Base-by-base conservation (phyloP, 2,888 invertebrate genomes). In the Nomada flava region DNA sequence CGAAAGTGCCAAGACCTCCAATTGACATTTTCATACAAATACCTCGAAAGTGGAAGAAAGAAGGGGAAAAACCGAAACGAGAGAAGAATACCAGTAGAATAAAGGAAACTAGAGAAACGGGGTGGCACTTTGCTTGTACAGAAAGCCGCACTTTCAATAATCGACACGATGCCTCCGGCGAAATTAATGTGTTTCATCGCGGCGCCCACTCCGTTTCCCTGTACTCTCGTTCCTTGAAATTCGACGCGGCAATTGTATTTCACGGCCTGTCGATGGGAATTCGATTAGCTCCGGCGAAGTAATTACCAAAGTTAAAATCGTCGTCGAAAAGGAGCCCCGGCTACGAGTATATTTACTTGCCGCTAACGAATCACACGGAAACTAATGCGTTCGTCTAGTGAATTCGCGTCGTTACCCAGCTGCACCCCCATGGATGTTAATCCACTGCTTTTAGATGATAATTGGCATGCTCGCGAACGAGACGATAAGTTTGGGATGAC, bases 111-210 rank as follows among this genome's bases (percentile, higher is more conserved):
- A 47, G 47, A 63, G 65, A 76, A 75, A 82, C 76, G 55, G 62
- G 62, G 75, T 63, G 55, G 77, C 72, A 82, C 67, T 85, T 79
- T 76, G 63, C 44, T 26, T 23, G 73, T 26, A 68, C 74, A 64
- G 74, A 80, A 69, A 50, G 65, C 65, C 11, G 74, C 75, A 52
- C 74, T 79, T 73, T 79, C 86, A 63, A 85, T 85, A 85, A 85
- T 82, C 86, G 82, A 77, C 75, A 64, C 53, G 73, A 70, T 68
- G 50, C 67, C 52, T 42, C 23, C 52, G 70, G 71, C 55, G 72
- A 63, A 79, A 85, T 82, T 76, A 76, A 77, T 53, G 64, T 44
- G 69, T 74, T 64, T 55, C 47, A 64, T 44, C 26, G 23, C 44
- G 2, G 9, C 55, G 20, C 11, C 15, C 65, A 10, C 64, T 5